These are phyloP conservation scores for Stramonita haemastoma DNA, from an alignment of 2,888 invertebrate genomes.

Conservation along the genomic window DNA sequence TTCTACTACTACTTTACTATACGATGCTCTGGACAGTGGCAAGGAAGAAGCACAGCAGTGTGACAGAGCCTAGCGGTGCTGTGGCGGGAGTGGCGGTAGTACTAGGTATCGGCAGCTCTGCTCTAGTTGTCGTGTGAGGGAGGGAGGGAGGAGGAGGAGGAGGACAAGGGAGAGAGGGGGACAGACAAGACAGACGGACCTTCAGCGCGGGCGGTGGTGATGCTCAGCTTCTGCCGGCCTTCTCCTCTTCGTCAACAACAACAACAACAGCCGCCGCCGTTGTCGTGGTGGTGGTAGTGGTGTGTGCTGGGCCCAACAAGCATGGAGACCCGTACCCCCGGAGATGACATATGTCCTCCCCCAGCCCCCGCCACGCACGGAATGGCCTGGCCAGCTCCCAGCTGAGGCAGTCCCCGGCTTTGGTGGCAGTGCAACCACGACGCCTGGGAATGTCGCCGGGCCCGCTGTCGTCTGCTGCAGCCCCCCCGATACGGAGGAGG, in stretches of 20 bases:
- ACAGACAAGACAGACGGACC: background rate
- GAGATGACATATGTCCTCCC: conserved; percentile 19
- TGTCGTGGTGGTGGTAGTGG: background rate
- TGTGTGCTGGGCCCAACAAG: background rate
- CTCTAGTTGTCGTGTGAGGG: background rate
- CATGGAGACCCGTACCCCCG: background rate
- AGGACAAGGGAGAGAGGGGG: background rate
- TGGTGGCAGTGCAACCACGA: background rate
- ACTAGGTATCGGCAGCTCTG: background rate
- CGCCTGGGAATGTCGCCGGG: background rate
- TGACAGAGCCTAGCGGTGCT: conserved; percentile 19
- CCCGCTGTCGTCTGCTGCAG: background rate
- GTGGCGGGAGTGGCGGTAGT: background rate
- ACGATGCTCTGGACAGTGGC: background rate
- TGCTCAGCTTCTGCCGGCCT: conserved; percentile 17
- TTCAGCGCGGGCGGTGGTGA: background rate
- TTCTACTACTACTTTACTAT: background rate
- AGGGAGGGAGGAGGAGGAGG: background rate
- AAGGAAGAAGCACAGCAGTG: background rate
- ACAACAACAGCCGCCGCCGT: background rate
- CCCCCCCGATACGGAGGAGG: background rate
- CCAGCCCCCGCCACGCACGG: background rate
- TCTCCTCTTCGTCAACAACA: background rate
- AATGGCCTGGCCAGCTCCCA: background rate
- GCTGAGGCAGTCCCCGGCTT: background rate